A percentile compares a stretch with the other conserved stretches of the same genome.
Conservation (phyloP, 2,888 invertebrate species). For the Xestia ashworthii region DNA sequence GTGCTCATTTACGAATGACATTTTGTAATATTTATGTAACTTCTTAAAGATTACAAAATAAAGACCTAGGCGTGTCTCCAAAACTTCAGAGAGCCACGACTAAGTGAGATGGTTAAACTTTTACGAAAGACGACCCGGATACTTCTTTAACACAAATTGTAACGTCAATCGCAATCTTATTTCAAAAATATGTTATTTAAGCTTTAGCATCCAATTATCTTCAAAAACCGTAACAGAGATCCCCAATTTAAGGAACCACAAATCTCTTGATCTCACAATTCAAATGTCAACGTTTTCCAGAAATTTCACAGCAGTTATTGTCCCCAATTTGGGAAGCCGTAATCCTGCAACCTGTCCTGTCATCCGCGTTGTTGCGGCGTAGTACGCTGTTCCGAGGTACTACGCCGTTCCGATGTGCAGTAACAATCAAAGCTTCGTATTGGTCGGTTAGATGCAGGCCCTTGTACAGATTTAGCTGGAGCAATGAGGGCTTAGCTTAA, state of each 20-base stretch:
- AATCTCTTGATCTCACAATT: conserved; percentile 56
- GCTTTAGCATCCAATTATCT: conserved; percentile 39
- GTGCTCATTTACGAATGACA: no score
- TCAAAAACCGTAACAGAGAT: conserved; percentile 27
- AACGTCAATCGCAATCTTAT: not conserved
- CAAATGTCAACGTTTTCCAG: conserved; percentile 45
- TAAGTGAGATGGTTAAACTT: not conserved
- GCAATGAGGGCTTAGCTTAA: conserved; percentile 50
- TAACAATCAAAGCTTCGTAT: conserved; percentile 50
- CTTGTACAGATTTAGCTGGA: conserved; percentile 43
- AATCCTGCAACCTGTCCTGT: conserved; percentile 56
- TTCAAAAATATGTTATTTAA: conserved; percentile 7
- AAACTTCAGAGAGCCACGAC: no score
- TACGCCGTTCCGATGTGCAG: conserved; percentile 33
- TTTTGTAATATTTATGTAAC: no score
- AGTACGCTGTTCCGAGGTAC: conserved; percentile 7
- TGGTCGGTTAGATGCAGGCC: conserved; percentile 43
- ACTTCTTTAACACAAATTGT: not conserved
- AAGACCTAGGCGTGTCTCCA: no score
- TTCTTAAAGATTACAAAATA: no score
- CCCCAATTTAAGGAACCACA: conserved; percentile 41
- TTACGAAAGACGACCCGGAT: no score
- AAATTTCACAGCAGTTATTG: conserved; percentile 49
- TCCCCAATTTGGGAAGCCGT: conserved; percentile 50
- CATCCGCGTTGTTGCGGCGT: conserved; percentile 24